Evolutionary conservation across 2,113 vertebrate species (phyloP), one percentile per base, ranked within the genome.

Genomic region (Struthio camelus): DNA sequence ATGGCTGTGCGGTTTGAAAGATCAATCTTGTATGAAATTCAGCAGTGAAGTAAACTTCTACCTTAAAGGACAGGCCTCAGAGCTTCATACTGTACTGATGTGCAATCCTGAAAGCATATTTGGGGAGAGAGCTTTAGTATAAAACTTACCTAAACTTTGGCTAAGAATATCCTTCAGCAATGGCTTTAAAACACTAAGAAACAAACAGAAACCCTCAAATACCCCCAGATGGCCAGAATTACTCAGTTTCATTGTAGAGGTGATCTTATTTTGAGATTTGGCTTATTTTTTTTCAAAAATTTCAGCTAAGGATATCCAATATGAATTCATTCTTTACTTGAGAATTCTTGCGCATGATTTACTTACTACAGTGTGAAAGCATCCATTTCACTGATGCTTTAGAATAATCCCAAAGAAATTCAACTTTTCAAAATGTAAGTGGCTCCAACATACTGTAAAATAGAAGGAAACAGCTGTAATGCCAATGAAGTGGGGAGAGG

Each of bases 11-110:
- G 50, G 36, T 50, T 42, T 76, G 54, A 72, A 85, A 89, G 51
- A 83, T 88, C 82, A 80, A 80, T 59, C 5, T 32, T 85, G 16
- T 38, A 84, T 89, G 40, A 87, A 62, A 48, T 71, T 80, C 42
- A 93, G 36, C 66, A 72, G 36, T 58, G 30, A 46, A 87, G 92
- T 94, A 61, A 71, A 80, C 11, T 71, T 58, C n/a, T 76, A n/a
- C 58, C 81, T 95, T 88, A 40, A 87, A 80, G 34, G 48, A 89
- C 36, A 86, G 54, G 25, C 28, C 28, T 81, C 44, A 40, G 81
- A 16, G 8, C 50, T 94, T 97, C 36, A 86, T 89, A 16, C 18
- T 93, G 92, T 92, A 67, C 69, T 96, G 69, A 86, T 64, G 16
- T 46, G 14, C 8, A 34, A 51, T 8, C 40, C 32, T 71, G 58